These are phyloP conservation scores for Harpagifer antarcticus DNA, from an alignment of 2,797 vertebrate genomes.

Conservation along the genomic window DNA sequence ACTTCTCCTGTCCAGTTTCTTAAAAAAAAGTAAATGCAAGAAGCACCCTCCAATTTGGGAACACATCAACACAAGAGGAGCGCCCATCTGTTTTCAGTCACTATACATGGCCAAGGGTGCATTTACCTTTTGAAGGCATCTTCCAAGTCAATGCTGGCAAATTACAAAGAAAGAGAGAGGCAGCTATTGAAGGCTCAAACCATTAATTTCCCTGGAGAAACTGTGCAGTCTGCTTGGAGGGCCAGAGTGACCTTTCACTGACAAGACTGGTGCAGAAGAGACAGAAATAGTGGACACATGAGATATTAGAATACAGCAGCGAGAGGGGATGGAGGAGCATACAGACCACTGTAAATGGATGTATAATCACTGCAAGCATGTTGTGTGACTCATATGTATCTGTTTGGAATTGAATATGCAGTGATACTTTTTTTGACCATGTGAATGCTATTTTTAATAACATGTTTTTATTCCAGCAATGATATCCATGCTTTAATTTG, in stretches of 20 bases:
- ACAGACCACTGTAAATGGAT: slow-evolving; percentile 39
- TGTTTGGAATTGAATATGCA: background rate
- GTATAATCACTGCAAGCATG: slow-evolving; percentile 40
- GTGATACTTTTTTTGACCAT: background rate
- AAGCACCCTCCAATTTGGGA: slow-evolving; percentile 21
- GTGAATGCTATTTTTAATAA: background rate
- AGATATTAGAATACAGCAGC: slow-evolving; percentile 77
- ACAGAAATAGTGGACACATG: slow-evolving; percentile 82
- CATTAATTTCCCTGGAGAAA: slow-evolving; percentile 87
- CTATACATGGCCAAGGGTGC: slow-evolving; percentile 23
- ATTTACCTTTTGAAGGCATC: slow-evolving; percentile 75
- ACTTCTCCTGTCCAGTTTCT: background rate
- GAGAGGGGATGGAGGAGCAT: slow-evolving; percentile 56
- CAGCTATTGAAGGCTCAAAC: slow-evolving; percentile 77
- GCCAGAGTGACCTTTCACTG: slow-evolving; percentile 85
- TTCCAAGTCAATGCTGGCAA: slow-evolving; percentile 77
- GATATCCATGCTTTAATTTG: background rate
- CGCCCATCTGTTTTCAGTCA: slow-evolving; percentile 36
- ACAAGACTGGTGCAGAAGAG: slow-evolving; percentile 77
- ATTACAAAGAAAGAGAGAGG: slow-evolving; percentile 73
- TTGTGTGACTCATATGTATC: slow-evolving; percentile 1
- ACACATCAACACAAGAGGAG: slow-evolving; percentile 33
- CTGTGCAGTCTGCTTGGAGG: slow-evolving; percentile 74
- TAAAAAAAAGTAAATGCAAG: background rate
- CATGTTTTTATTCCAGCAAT: background rate